A percentile compares a stretch with the other conserved stretches of the same genome.
Evolutionary conservation across 1,140 invertebrate genomes (phyloP).

Genomic region (Tetragnatha versicolor): DNA sequence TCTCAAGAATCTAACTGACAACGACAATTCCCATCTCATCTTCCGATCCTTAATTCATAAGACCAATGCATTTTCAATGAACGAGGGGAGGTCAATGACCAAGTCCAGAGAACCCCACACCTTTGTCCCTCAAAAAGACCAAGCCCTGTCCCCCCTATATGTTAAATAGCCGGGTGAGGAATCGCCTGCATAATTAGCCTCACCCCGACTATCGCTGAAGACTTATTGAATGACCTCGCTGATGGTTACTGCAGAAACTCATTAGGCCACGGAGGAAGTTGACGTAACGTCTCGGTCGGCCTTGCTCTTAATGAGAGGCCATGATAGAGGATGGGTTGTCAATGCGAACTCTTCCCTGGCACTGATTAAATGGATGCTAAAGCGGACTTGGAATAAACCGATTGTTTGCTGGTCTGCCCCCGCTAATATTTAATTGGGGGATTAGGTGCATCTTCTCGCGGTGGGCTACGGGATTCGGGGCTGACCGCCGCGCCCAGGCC

Average conservation of each 20-base stretch:
- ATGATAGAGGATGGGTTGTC: constrained; percentile 28
- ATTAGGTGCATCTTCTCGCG: no score
- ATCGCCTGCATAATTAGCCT: constrained; percentile 47
- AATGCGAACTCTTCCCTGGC: constrained; percentile 16
- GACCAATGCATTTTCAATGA: no score
- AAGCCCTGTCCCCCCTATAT: constrained; percentile 13
- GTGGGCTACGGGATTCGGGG: no score
- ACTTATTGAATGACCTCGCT: constrained; percentile 39
- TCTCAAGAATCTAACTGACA: no score
- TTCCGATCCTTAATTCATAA: no score
- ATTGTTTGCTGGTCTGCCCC: no score
- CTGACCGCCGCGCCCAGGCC: no score
- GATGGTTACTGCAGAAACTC: constrained; percentile 41
- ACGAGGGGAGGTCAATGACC: no score
- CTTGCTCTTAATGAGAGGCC: constrained; percentile 40
- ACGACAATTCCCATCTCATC: no score
- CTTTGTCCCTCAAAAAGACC: no score
- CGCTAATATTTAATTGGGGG: no score
- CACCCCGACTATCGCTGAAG: not conserved
- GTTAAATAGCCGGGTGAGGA: constrained; percentile 44
- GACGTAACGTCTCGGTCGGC: constrained; percentile 23
- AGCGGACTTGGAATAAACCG: not conserved
- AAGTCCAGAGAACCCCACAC: no score
- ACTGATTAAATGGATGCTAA: constrained; percentile 19
- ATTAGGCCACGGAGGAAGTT: constrained; percentile 43